phyloP scores from a whole-genome alignment of 2,113 vertebrate genomes.

The Thamnophis sirtalis region DNA sequence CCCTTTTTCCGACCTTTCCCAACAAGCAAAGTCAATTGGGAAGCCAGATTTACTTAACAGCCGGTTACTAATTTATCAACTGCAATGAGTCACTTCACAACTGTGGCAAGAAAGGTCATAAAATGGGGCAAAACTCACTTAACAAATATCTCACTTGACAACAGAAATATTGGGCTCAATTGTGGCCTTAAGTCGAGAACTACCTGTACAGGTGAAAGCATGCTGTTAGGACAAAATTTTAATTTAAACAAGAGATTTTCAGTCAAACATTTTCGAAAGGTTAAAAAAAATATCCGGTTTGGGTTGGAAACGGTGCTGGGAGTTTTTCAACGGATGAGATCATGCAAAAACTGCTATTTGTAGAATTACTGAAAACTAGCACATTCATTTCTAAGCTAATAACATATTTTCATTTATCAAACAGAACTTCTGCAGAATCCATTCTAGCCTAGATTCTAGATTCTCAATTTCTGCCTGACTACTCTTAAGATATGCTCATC shows the following conservation, averaged over 20 bases:
- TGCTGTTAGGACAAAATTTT: not conserved
- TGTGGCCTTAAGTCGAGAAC: too few species aligned
- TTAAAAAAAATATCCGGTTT: not conserved
- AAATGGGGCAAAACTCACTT: too few species aligned
- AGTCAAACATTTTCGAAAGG: not conserved
- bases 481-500: not conserved
- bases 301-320: not conserved
- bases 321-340: not conserved
- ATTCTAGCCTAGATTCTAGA: not conserved
- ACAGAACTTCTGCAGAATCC: not conserved
- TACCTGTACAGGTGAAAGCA: not conserved
- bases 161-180: too few species aligned
- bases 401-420: not conserved
- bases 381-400: not conserved
- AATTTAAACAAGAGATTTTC: not conserved
- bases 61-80: too few species aligned
- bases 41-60: too few species aligned
- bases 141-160: too few species aligned
- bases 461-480: not conserved
- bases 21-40: too few species aligned
- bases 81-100: too few species aligned
- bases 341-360: not conserved
- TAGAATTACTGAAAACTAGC: not conserved
- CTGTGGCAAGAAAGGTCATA: too few species aligned
- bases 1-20: too few species aligned